A percentile compares a stretch with the other conserved stretches of the same genome.
These are phyloP conservation scores for Drosophila phalerata DNA, from an alignment of 2,888 invertebrate species.

Conservation along the genomic window DNA sequence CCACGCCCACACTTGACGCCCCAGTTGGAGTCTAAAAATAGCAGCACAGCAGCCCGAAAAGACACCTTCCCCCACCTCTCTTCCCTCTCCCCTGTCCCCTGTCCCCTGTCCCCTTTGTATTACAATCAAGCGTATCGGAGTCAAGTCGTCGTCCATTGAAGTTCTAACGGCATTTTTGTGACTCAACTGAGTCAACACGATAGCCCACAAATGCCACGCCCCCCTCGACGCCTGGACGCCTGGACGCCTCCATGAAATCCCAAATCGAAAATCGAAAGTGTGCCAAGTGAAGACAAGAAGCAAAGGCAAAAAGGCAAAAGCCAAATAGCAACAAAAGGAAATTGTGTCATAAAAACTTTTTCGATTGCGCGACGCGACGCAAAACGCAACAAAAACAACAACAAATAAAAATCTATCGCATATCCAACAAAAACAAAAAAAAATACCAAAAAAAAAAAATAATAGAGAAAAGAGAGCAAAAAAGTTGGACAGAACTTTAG, in stretches of 20 bases:
- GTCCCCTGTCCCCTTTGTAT: neutral
- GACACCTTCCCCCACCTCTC: conserved; percentile 9
- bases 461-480: neutral
- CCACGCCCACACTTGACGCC: conserved; percentile 61
- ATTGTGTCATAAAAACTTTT: conserved; percentile 80
- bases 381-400: conserved; percentile 45
- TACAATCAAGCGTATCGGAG: neutral
- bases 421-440: conserved; percentile 4
- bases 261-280: conserved; percentile 79
- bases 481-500: conserved; percentile 42
- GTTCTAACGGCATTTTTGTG: conserved; percentile 34
- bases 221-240: neutral
- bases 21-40: conserved; percentile 67
- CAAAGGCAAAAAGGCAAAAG: conserved; percentile 15
- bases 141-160: conserved; percentile 30
- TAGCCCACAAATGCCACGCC: conserved; percentile 12
- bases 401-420: conserved; percentile 41
- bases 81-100: no score
- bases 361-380: conserved; percentile 71
- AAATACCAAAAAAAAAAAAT: conserved; percentile 11
- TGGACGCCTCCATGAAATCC: conserved; percentile 40
- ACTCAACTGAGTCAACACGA: conserved; percentile 25
- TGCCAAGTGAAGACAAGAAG: conserved; percentile 54
- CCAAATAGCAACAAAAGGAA: conserved; percentile 70
- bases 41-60: conserved; percentile 35